Evolutionary conservation across 2,797 vertebrate genomes (phyloP).

Genomic region (Natrix natrix): DNA sequence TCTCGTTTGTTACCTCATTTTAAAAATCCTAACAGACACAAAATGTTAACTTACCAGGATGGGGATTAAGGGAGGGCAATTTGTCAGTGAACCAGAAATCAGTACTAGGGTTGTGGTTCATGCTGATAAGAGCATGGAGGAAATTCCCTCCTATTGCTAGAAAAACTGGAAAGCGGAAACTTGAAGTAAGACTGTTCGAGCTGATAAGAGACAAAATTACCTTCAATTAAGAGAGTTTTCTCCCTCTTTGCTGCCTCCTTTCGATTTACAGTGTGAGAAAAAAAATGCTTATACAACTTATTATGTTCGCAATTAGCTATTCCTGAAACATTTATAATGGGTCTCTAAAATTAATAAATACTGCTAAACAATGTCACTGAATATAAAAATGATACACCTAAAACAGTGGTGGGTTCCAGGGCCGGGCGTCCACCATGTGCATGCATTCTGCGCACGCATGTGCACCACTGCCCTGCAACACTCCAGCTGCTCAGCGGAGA

Average conservation of each 20-base stretch:
- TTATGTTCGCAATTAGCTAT: conserved; percentile 40
- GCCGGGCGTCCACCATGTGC: too few species aligned
- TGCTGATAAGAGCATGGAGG: conserved; percentile 75
- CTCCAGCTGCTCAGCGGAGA: too few species aligned
- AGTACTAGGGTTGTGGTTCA: conserved; percentile 70
- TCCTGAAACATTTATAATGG: conserved; percentile 43
- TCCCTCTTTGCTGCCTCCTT: background rate
- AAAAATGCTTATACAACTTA: conserved; percentile 55
- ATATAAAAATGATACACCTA: conserved; percentile 39
- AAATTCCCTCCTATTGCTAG: conserved; percentile 77
- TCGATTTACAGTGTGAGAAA: conserved; percentile 45
- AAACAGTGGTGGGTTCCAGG: background rate
- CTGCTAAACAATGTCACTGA: conserved; percentile 29
- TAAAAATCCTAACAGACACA: conserved; percentile 22
- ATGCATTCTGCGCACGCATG: too few species aligned
- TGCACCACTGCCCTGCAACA: too few species aligned
- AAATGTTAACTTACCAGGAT: conserved; percentile 45
- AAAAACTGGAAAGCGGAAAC: conserved; percentile 74
- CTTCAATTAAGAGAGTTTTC: background rate
- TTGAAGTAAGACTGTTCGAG: conserved; percentile 63
- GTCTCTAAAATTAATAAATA: conserved; percentile 51
- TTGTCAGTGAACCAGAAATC: conserved; percentile 63
- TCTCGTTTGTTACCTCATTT: conserved; percentile 29
- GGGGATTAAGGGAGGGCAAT: conserved; percentile 58
- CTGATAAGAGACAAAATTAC: conserved; percentile 71